A percentile compares a stretch with the other conserved stretches of the same genome.
Evolutionary conservation across 2,113 vertebrate genomes (phyloP).

Genomic region (Centropristis striata): DNA sequence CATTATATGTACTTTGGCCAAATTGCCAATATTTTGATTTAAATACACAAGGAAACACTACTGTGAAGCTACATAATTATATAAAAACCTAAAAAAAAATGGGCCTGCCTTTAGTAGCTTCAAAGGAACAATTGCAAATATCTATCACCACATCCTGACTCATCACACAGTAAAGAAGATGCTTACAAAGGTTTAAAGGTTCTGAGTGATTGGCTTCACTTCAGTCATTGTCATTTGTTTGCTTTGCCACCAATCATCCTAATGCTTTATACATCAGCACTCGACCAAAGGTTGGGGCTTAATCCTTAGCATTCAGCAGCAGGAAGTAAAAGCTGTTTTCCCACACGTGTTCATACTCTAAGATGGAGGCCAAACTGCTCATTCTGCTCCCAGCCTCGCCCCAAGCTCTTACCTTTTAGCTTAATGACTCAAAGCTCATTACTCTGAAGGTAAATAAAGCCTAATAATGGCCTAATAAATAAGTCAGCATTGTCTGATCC

Average conservation of each 20-base stretch:
- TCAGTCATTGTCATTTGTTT: slow-evolving; percentile 20
- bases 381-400: slow-evolving; percentile 30
- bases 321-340: slow-evolving; percentile 50
- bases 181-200: background rate
- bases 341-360: background rate
- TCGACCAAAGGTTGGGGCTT: slow-evolving; percentile 49
- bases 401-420: background rate
- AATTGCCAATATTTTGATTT: too few relatives aligned
- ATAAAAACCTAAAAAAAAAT: too few relatives aligned
- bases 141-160: background rate
- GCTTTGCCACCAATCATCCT: slow-evolving; percentile 11
- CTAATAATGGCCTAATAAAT: background rate
- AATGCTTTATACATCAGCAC: slow-evolving; percentile 19
- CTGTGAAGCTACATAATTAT: too few relatives aligned
- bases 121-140: too few relatives aligned
- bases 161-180: background rate
- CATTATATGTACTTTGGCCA: too few relatives aligned
- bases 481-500: background rate
- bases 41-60: too few relatives aligned
- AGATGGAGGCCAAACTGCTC: slow-evolving; percentile 36
- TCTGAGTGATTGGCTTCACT: slow-evolving; percentile 11
- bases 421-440: background rate
- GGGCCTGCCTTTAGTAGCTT: too few relatives aligned
- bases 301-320: slow-evolving; percentile 41
- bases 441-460: background rate